Base-by-base conservation (phyloP, 1,140 invertebrate genomes). In the Drosophila auraria region DNA sequence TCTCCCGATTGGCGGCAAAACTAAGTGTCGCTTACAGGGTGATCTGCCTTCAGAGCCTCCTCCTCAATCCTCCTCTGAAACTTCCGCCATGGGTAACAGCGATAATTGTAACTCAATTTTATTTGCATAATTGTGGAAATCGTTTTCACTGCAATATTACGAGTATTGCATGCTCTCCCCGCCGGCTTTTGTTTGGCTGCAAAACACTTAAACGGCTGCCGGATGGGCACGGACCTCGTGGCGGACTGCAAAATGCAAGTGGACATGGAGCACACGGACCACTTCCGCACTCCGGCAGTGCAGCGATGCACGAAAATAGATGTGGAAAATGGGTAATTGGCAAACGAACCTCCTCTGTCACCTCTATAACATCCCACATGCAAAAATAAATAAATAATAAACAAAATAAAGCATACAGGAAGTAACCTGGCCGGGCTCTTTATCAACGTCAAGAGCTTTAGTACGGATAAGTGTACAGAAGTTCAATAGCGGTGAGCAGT, bases 391-490 rank as follows among this genome's bases (percentile, higher is more conserved):
- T 57, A 78, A 65, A 54, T 61, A 23, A 60, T 30, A 30, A 30
- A 71, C 44, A 58, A 3, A 36, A 11, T 11, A 63, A 70, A 36
- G 61, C 73, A 72, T 33, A 62, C 70, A 90, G 84, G 84, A 89
- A 89, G 72, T 79, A 80, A 58, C 53, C 60, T 30, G 33, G 51
- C 49, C 66, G 75, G 77, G 71, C 78, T 82, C 74, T 89, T 76
- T 63, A 82, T 87, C 83, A 87, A 86, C 75, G 78, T 82, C 83
- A 82, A 87, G 63, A 79, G 78, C 82, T 82, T 90, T 70, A 87
- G 68, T 76, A 47, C 63, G 42, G 54, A 61, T 65, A 71, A 56
- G 42, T 53, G 49, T 60, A 87, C 62, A 65, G 59, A 63, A 75
- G 79, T 86, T 82, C 73, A 78, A 72, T 77, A 51, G 25, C 63